Percentiles rank a stretch among this genome's conserved stretches.
Evolutionary conservation across 92 coral and sea anemone genomes (phyloP).

Genomic region (Umimayanthus kanabou): DNA sequence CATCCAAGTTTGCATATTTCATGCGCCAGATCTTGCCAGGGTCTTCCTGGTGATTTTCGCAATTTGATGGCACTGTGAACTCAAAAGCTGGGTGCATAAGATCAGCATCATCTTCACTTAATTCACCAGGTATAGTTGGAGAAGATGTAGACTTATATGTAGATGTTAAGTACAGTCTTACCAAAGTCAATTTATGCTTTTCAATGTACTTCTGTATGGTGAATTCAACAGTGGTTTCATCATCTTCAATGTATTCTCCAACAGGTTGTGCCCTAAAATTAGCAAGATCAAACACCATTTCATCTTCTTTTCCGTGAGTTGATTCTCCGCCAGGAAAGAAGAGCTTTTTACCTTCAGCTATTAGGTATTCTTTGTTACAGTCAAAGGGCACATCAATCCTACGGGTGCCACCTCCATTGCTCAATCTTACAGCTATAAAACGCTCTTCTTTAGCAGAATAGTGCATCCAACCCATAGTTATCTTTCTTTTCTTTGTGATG

Average conservation of each 20-base stretch:
- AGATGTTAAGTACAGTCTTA: constrained; percentile 52
- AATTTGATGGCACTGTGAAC: not conserved
- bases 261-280: constrained; percentile 46
- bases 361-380: too few species aligned
- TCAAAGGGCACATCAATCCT: too few species aligned
- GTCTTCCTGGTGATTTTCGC: constrained; percentile 20
- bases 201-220: constrained; percentile 53
- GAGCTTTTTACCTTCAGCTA: too few species aligned
- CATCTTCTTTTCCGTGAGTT: constrained; percentile 28
- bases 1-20: too few species aligned
- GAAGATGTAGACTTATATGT: not conserved
- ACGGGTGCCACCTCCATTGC: too few species aligned
- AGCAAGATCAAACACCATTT: constrained; percentile 53
- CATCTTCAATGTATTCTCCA: constrained; percentile 39
- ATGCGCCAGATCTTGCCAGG: too few species aligned
- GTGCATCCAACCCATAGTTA: too few species aligned
- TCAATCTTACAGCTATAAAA: too few species aligned
- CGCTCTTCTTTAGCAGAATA: too few species aligned
- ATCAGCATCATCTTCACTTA: constrained; percentile 31
- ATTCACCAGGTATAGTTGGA: constrained; percentile 1
- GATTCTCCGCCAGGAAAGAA: constrained; percentile 33
- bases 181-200: constrained; percentile 42
- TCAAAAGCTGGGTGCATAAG: constrained; percentile 20
- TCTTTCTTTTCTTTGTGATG: not conserved
- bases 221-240: constrained; percentile 28